These are phyloP conservation scores for Pedicia rivosa DNA, from an alignment of 2,888 invertebrate species.

Conservation along the genomic window DNA sequence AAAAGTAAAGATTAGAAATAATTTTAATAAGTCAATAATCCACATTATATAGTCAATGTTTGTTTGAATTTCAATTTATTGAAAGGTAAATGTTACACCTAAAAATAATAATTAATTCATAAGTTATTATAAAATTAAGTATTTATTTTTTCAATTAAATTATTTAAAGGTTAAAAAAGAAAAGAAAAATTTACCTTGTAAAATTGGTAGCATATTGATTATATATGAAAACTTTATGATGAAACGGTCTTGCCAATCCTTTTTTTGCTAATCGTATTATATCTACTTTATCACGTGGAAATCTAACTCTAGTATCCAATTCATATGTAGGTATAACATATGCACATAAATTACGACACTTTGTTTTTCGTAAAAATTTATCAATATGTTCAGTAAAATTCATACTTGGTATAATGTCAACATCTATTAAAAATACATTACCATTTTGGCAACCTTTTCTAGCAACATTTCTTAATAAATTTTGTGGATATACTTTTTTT, in stretches of 20 bases:
- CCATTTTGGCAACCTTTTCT: constrained; percentile 68
- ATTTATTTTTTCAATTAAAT: no score
- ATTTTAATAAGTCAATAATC: no score
- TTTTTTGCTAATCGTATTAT: constrained; percentile 58
- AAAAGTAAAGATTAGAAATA: no score
- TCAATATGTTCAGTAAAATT: constrained; percentile 56
- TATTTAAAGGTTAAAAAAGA: neutral
- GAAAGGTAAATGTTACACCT: no score
- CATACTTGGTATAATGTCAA: constrained; percentile 71
- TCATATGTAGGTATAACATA: constrained; percentile 86
- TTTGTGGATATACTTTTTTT: constrained; percentile 72
- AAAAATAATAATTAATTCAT: no score
- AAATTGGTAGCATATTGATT: constrained; percentile 88
- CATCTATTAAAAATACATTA: constrained; percentile 71
- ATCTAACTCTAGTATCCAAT: constrained; percentile 58
- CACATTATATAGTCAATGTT: no score
- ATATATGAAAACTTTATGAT: constrained; percentile 80
- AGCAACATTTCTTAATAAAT: constrained; percentile 74
- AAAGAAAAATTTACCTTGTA: constrained; percentile 42
- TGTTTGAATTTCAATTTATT: no score
- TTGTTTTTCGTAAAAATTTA: constrained; percentile 42
- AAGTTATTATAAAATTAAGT: no score
- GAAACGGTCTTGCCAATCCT: constrained; percentile 74
- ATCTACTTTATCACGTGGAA: constrained; percentile 68
- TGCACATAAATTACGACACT: constrained; percentile 52